A percentile compares a stretch with the other conserved stretches of the same genome.
Conservation (phyloP, 2,113 vertebrate genomes). For the Prunella fulvescens region DNA sequence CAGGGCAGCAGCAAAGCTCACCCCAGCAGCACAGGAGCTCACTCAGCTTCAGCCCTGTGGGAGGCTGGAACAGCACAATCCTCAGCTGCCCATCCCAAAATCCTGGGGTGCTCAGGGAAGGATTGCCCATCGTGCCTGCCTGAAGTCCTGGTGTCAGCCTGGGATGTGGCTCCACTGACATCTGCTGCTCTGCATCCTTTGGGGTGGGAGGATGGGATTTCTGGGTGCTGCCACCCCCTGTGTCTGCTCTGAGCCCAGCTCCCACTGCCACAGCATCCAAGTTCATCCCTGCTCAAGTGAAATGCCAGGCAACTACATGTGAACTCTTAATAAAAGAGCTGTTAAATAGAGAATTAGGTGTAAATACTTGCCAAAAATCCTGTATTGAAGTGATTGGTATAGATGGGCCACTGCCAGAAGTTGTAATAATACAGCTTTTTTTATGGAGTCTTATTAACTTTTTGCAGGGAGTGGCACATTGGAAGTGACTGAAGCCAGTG, state of each 20-base stretch:
- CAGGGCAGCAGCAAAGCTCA: background rate
- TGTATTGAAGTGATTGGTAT: background rate
- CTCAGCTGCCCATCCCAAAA: background rate
- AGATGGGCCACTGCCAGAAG: background rate
- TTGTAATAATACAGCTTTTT: background rate
- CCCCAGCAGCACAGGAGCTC: background rate
- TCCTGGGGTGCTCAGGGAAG: background rate
- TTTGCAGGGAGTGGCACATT: background rate
- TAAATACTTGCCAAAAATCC: slow-evolving; percentile 15
- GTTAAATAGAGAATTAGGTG: background rate
- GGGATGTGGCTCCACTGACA: background rate
- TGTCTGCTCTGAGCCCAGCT: background rate
- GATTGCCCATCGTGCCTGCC: background rate
- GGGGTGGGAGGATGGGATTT: background rate
- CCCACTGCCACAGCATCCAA: background rate
- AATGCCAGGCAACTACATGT: background rate
- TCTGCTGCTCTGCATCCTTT: background rate
- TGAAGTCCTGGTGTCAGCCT: background rate
- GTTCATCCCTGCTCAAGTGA: background rate
- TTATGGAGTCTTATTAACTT: background rate
- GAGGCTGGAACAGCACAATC: background rate
- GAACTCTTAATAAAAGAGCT: background rate
- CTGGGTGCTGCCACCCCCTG: background rate
- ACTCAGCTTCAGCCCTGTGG: background rate
- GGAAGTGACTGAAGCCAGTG: background rate